These are phyloP conservation scores for Willisornis vidua DNA, from an alignment of 2,113 vertebrate genomes.

Conservation along the genomic window DNA sequence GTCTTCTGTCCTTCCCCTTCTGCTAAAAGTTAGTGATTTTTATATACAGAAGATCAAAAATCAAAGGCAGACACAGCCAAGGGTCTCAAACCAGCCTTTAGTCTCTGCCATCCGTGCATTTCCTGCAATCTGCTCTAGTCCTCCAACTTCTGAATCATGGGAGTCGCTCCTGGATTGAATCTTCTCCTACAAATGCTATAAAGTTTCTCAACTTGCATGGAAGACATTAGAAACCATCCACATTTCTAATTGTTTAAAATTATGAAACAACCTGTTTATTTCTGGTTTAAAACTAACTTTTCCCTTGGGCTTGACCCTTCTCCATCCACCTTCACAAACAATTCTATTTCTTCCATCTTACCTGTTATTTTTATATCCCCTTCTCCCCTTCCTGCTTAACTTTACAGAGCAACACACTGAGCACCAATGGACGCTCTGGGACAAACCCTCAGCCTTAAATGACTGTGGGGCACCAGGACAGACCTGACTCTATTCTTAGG, in stretches of 20 bases:
- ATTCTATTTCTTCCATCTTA: background rate
- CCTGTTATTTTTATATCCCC: background rate
- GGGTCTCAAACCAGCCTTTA: background rate
- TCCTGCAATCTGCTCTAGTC: background rate
- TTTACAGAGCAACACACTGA: background rate
- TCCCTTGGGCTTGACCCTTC: background rate
- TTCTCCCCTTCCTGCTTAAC: background rate
- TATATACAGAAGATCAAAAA: background rate
- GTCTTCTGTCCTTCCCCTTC: background rate
- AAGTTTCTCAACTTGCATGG: accelerated
- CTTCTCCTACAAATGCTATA: background rate
- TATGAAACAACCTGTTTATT: background rate
- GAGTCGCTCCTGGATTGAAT: background rate
- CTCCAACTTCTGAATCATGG: background rate
- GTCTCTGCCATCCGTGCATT: background rate
- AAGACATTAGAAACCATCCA: background rate
- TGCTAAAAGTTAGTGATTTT: background rate
- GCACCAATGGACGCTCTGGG: background rate
- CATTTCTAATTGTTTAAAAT: background rate
- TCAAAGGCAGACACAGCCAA: background rate
- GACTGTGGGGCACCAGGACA: accelerated
- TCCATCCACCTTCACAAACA: background rate
- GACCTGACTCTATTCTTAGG: background rate
- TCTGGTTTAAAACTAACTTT: background rate
- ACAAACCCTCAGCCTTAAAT: background rate